Base-by-base conservation (phyloP, 2,113 vertebrate genomes). In the Ochotona curzoniae region DNA sequence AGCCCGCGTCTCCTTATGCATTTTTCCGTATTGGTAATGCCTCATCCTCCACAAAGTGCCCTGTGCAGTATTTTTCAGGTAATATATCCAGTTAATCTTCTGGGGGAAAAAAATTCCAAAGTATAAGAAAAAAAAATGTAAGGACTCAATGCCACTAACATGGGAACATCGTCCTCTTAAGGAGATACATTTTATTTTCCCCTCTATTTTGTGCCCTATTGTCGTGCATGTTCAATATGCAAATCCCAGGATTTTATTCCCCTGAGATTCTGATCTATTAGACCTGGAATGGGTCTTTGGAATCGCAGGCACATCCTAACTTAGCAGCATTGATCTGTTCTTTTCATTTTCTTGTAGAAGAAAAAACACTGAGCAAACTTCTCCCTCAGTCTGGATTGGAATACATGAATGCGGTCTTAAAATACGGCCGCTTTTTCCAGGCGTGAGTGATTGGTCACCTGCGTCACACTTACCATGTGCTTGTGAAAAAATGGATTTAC, bases 41-140 rank as follows among this genome's bases (percentile, higher is more conserved):
- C 97, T 81, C 96, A 97, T n/a, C 97, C 96, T 79, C 97, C 97
- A 20, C 96, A 94, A 63, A 80, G 79, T 25, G 95, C 96, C 44
- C 95, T 98, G 35, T 51, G 66, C 49, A 89, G 93, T 57, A 96
- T 97, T 93, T 98, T 98, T 54, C 96, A 95, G 94, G 97, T 97
- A 94, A 96, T 18, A 32, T 0, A 14, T 49, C 35, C 1, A 60
- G 15, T 47, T 81, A 3, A 0, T 70, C 61, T 74, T 84, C 80
- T 78, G 61, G 7, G 3, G 21, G 32, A 26, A 83, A n/a, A 84
- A 23, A 83, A 10, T 73, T 70, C 49, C 7, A 18, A 21, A 32
- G 18, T 70, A 25, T 32, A 51, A 60, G 28, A 10, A 81, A n/a
- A n/a, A 10, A 84, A 61, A 3, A 17, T 14, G 0, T 1, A n/a